Base-by-base conservation (phyloP, 2,888 invertebrate genomes). In the Acronicta aceris region DNA sequence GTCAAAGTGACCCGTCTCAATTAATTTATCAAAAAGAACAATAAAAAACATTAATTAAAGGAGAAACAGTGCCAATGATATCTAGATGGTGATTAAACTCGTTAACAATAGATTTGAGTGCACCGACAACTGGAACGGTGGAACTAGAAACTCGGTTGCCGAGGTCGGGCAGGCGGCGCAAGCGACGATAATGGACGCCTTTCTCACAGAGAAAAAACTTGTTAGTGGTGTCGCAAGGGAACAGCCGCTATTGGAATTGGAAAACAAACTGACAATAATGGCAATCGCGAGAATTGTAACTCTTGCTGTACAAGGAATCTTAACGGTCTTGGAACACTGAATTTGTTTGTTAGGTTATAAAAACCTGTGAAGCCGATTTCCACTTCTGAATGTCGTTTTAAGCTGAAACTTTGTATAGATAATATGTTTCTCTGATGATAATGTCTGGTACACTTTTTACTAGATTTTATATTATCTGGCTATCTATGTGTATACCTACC, bases 161-260 rank as follows among this genome's bases (percentile, higher is more conserved):
- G 82, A 85, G 83, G 83, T 82, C 87, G 80, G 55, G 61, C 69
- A 59, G 67, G 73, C 77, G 67, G 71, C 74, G 76, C 74, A 68
- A 65, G 71, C 66, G 67, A 61, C 74, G 72, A 79, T 83, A 88
- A 86, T 85, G 81, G 82, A 74, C 74, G 82, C 81, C 80, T 83
- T 88, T 88, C 88, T 83, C 87, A 86, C 84, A 82, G 78, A 79
- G 78, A 81, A 87, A 85, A 85, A 88, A 81, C 86, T 82, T 80
- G 81, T 82, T 81, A 82, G 80, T 75, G 71, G 74, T 73, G 72
- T 76, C 67, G 73, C 71, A 73, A 77, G 67, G 72, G 70, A 71
- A 70, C 71, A 65, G 53, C 49, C 62, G 70, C 74, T 69, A 76
- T 73, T 71, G 62, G 65, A 69, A 74, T 70, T 72, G 69, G 67